Evolutionary conservation across 1,140 invertebrate species (phyloP).

Genomic region (Magallana angulata): DNA sequence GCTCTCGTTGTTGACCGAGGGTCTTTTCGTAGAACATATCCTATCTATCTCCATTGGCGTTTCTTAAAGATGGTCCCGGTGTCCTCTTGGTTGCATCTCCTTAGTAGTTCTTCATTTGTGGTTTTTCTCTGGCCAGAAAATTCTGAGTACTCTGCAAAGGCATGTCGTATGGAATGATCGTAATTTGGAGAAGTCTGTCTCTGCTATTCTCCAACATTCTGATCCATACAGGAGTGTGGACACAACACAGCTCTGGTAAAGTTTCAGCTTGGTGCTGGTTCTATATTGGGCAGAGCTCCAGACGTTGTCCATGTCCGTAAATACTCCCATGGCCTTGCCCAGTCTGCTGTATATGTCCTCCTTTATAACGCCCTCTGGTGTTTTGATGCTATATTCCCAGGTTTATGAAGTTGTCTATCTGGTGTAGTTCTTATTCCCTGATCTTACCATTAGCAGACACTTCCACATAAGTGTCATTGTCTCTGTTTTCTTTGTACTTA

Average conservation of each 20-base stretch:
- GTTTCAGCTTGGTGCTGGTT: conserved; percentile 32
- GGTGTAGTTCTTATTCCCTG: not conserved
- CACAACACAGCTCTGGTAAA: conserved; percentile 48
- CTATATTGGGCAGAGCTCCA: conserved; percentile 43
- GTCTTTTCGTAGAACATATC: not conserved
- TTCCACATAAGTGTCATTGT: not conserved
- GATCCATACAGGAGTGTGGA: conserved; percentile 43
- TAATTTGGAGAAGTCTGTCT: conserved; percentile 42
- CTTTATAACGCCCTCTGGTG: conserved; percentile 31
- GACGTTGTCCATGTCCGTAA: conserved; percentile 40
- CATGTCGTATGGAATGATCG: conserved; percentile 44
- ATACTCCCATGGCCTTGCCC: conserved; percentile 45
- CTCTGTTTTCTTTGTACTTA: not conserved
- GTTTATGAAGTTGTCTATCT: conserved; percentile 42
- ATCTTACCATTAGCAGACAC: not conserved
- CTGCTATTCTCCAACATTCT: conserved; percentile 48
- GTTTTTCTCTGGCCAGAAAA: conserved; percentile 36
- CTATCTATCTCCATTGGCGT: conserved; percentile 9
- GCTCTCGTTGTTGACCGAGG: not conserved
- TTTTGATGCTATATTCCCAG: conserved; percentile 41
- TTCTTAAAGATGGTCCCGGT: not conserved
- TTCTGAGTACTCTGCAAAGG: conserved; percentile 11
- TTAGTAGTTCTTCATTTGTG: not conserved
- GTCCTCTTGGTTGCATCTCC: not conserved
- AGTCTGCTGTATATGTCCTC: conserved; percentile 47